phyloP scores from a whole-genome alignment of 2,888 invertebrate genomes.

The Tolmerus cingulatus region DNA sequence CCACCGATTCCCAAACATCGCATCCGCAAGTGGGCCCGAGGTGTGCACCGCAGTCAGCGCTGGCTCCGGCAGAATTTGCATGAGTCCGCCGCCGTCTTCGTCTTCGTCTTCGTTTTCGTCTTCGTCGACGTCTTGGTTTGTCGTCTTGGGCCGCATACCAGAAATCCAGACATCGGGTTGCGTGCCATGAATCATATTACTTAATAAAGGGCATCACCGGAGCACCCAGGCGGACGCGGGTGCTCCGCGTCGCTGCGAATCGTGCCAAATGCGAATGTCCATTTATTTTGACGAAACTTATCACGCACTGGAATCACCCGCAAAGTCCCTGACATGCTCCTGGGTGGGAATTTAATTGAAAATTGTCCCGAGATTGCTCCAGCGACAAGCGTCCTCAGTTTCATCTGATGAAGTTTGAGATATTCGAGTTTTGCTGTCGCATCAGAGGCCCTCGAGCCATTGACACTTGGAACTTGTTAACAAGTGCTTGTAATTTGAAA shows the following conservation, averaged over 20 bases:
- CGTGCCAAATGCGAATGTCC: constrained; percentile 17
- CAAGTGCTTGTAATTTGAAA: not conserved
- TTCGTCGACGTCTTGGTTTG: too few species aligned
- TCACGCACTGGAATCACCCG: not conserved
- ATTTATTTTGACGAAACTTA: constrained; percentile 3
- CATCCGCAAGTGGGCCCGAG: not conserved
- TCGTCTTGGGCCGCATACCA: not conserved
- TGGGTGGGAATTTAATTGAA: not conserved
- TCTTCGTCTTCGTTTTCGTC: not conserved
- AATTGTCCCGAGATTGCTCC: not conserved
- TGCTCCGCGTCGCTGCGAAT: not conserved
- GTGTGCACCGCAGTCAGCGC: not conserved
- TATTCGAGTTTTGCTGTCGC: not conserved
- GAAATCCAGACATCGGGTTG: not conserved
- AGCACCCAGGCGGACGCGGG: not conserved
- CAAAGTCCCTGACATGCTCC: not conserved
- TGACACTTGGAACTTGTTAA: not conserved
- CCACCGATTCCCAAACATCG: not conserved
- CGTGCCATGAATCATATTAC: constrained; percentile 19
- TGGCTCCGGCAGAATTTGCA: not conserved
- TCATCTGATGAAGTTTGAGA: not conserved
- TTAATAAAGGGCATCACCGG: not conserved
- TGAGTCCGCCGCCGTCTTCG: not conserved
- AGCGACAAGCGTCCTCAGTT: not conserved
- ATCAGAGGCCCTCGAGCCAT: not conserved